phyloP scores from a whole-genome alignment of 92 coral and sea anemone species.

The Umimayanthus chanpuru region DNA sequence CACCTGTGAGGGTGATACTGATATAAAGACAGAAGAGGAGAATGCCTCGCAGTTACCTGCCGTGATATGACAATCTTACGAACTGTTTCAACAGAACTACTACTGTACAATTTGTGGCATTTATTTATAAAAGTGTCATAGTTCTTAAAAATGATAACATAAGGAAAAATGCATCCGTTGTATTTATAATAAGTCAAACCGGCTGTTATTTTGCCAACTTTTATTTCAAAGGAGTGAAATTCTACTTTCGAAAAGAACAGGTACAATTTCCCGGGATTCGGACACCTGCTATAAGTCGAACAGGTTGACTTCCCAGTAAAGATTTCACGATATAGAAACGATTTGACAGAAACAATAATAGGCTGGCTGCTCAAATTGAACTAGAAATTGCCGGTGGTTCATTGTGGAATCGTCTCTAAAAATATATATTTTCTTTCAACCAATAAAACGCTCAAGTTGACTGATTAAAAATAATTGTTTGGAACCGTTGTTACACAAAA shows the following conservation, averaged over 20 bases:
- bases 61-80: not conserved
- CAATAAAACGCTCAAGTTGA: constrained; percentile 10
- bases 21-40: not conserved
- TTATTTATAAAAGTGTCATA: not conserved
- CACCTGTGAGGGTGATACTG: not conserved
- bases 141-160: not conserved
- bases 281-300: constrained; percentile 12
- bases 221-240: not conserved
- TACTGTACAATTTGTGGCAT: not conserved
- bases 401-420: not conserved
- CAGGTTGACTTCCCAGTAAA: not conserved
- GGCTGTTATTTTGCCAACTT: not conserved
- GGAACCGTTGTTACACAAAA: not conserved
- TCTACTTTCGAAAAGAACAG: not conserved
- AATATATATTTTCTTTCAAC: constrained; percentile 14
- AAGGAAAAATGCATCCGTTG: not conserved
- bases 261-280: constrained; percentile 20
- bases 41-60: not conserved
- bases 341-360: not conserved
- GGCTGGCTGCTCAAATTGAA: constrained; percentile 5
- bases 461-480: constrained; percentile 13
- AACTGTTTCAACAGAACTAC: not conserved
- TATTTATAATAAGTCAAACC: not conserved
- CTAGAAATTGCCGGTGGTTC: constrained; percentile 27
- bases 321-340: not conserved